phyloP scores from a whole-genome alignment of 2,113 vertebrate species.

The Microcebus murinus region DNA sequence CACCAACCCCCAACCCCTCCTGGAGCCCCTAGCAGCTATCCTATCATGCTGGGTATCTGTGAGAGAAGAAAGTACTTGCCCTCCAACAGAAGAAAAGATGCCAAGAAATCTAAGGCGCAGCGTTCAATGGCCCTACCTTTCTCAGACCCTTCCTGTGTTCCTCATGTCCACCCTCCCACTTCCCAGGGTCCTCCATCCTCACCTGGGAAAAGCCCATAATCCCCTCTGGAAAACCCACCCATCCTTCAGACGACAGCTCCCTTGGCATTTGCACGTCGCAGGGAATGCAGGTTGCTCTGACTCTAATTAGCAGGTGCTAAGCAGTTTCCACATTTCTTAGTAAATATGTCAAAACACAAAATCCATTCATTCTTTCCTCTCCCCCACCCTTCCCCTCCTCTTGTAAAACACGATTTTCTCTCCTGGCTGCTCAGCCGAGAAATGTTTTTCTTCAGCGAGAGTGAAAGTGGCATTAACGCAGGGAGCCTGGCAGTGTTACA shows the following conservation, averaged over 20 bases:
- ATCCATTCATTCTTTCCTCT: conserved; percentile 67
- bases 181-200: neutral
- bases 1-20: neutral
- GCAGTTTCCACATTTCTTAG: conserved; percentile 71
- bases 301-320: conserved; percentile 76
- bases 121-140: neutral
- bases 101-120: neutral
- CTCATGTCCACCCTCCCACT: neutral
- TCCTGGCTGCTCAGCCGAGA: conserved; percentile 43
- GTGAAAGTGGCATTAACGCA: neutral
- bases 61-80: neutral
- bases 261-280: conserved; percentile 23
- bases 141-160: neutral
- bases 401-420: neutral
- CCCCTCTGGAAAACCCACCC: neutral
- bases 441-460: conserved; percentile 53
- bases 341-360: conserved; percentile 79
- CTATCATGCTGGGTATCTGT: neutral
- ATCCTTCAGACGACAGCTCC: neutral
- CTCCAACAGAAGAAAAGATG: neutral
- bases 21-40: no score
- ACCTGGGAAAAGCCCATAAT: neutral
- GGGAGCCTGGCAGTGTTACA: neutral
- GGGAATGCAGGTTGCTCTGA: conserved; percentile 68
- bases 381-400: neutral